phyloP scores from a whole-genome alignment of 2,113 vertebrate genomes.

The Sinocyclocheilus anshuiensis region DNA sequence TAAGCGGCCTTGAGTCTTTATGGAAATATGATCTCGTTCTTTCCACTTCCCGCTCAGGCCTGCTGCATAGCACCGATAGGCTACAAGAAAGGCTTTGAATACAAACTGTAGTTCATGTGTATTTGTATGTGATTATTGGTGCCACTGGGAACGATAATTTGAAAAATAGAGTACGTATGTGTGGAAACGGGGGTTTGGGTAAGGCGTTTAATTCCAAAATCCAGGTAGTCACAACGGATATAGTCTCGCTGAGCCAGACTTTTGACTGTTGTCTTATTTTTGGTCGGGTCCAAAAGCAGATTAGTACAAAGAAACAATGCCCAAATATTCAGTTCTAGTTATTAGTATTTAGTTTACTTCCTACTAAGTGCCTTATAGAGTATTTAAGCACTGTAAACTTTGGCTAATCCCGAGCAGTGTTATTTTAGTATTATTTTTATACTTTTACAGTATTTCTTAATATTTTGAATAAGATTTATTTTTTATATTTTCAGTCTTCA shows the following conservation, averaged over 20 bases:
- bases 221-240: background rate
- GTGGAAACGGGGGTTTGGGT: background rate
- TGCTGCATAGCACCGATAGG: background rate
- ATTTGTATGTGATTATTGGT: background rate
- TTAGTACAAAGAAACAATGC: background rate
- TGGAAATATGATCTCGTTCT: slow-evolving; percentile 30
- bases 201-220: background rate
- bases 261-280: background rate
- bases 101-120: slow-evolving; percentile 5
- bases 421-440: background rate
- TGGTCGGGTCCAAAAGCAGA: background rate
- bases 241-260: background rate
- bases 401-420: background rate
- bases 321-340: background rate
- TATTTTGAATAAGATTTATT: no score
- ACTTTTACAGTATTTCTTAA: no score
- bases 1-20: slow-evolving; percentile 24
- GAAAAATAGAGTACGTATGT: background rate
- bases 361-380: background rate
- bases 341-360: background rate
- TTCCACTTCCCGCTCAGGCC: slow-evolving; percentile 44
- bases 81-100: slow-evolving; percentile 19
- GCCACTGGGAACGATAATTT: background rate
- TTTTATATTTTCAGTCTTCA: no score
- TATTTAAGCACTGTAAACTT: background rate